Evolutionary conservation across 1,140 invertebrate species (phyloP), one percentile per base, ranked within the genome.

Genomic region (Zaprionus vittiger): DNA sequence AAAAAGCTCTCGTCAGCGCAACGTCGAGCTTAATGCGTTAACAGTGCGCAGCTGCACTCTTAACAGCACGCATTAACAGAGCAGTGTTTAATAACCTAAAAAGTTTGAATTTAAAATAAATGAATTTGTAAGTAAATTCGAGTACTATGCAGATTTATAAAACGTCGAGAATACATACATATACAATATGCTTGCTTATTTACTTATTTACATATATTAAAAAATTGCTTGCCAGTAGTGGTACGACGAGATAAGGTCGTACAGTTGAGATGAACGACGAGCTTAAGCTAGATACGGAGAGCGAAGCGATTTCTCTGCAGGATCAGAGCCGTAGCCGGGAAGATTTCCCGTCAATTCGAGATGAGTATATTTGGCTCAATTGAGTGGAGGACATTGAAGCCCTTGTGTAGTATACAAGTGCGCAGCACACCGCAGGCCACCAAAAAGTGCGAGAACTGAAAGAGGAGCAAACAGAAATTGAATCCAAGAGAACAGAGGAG

Each of bases 381-480:
- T 11, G 94, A 93, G 57, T 95, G 94, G 47, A 97, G 93, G 17
- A 94, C 94, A 64, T 95, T 94, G 73, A 96, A 95, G 63, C 96
- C 96, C 22, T 95, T 96, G 93, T 96, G 96, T 26, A 97, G 93
- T 38, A 95, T 95, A 82, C 96, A 96, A 22, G 96, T 96, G 77
- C 95, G 94, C 0, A 93, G 92, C 37, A 96, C 94, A 44, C 93
- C 93, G 81, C 96, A 96, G 65, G 95, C 95, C 28, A 97, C 94
- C 47, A 97, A 89, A 91, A 96, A 95, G 73, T 95, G 95, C 76
- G 95, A 95, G 93, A 97, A 96, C 95, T 96, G 91, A 47, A 93
- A 94, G 91, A 57, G 86, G 83, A 82, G n/a, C 59, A 49, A 15
- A 3, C 6, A 44, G 12, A 41, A 5, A 24, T 17, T 2, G 5